Evolutionary conservation across 2,113 vertebrate species (phyloP).

Genomic region (Pleuronectes platessa): DNA sequence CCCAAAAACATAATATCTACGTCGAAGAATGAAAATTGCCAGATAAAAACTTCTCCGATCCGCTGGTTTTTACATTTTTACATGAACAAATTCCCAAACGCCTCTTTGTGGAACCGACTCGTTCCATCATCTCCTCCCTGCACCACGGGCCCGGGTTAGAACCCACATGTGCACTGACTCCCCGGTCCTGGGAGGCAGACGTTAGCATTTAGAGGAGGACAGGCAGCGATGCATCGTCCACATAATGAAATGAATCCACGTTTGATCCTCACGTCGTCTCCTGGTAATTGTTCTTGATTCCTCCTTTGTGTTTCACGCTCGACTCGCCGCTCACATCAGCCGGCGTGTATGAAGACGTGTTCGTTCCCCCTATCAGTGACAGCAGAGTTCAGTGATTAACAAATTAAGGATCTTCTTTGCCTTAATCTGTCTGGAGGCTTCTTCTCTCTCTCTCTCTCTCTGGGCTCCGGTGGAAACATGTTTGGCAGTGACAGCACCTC

Average conservation of each 20-base stretch:
- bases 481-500: conserved; percentile 75
- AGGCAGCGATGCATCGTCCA: conserved; percentile 44
- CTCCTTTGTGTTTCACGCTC: conserved; percentile 78
- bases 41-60: too few species aligned
- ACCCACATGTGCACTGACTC: conserved; percentile 19
- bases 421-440: conserved; percentile 77
- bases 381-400: conserved; percentile 74
- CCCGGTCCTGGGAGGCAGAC: conserved; percentile 46
- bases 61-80: too few species aligned
- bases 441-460: conserved; percentile 36
- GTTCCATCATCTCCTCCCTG: neutral
- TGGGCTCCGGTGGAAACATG: conserved; percentile 61
- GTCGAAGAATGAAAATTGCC: too few species aligned
- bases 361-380: conserved; percentile 63
- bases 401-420: conserved; percentile 75
- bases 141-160: neutral
- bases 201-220: conserved; percentile 42
- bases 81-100: too few species aligned
- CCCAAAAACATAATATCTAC: too few species aligned
- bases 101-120: too few species aligned
- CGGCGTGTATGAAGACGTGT: conserved; percentile 56
- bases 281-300: conserved; percentile 76
- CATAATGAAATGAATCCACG: conserved; percentile 70
- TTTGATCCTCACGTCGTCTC: conserved; percentile 61
- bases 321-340: conserved; percentile 59